Conservation (phyloP, 2,888 invertebrate species). For the Drosophila paracracens region DNA sequence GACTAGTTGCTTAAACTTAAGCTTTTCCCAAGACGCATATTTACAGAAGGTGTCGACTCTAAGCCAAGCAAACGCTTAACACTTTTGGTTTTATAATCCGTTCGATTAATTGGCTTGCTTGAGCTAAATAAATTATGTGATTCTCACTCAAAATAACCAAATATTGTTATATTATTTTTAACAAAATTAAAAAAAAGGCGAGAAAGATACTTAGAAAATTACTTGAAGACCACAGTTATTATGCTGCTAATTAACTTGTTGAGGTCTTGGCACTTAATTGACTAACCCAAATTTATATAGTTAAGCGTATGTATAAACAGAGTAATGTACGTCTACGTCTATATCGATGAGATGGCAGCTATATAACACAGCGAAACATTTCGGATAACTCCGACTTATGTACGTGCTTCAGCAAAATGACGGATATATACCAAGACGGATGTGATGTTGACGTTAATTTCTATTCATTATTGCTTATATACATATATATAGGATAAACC, state of each 20-base stretch:
- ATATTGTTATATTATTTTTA: neutral
- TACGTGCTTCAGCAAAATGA: neutral
- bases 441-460: neutral
- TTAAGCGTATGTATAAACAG: neutral
- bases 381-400: neutral
- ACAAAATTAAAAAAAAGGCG: neutral
- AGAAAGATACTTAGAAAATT: neutral
- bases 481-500: no score
- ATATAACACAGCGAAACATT: neutral
- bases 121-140: neutral
- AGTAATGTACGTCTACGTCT: no score
- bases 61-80: neutral
- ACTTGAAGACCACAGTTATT: neutral
- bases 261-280: neutral
- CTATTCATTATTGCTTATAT: neutral
- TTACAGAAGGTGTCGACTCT: slow-evolving; percentile 5
- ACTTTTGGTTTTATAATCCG: neutral
- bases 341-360: neutral
- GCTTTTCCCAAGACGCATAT: slow-evolving; percentile 18
- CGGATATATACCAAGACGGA: neutral
- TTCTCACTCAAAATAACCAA: neutral
- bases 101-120: neutral
- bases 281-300: neutral
- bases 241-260: neutral
- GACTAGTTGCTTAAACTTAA: slow-evolving; percentile 21